These are phyloP conservation scores for Xestoiulus laeticollis DNA, from an alignment of 2,888 invertebrate genomes.

Conservation along the genomic window DNA sequence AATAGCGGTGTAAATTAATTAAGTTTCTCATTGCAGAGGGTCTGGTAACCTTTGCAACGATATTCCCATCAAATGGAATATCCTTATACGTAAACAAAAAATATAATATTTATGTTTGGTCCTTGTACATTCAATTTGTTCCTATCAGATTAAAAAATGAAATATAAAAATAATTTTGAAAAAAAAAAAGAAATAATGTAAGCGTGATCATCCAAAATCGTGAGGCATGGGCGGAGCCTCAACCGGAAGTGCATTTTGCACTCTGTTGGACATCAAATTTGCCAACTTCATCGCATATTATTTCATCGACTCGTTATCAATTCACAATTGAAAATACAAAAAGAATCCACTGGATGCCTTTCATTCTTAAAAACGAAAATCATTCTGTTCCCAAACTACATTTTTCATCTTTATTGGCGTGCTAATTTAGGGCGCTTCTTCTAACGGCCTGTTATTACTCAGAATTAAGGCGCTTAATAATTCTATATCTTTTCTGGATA, in stretches of 20 bases:
- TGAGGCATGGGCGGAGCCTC: not conserved
- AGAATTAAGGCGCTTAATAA: not conserved
- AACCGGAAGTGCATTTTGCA: not conserved
- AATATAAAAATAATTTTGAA: too few relatives aligned
- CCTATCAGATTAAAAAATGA: too few relatives aligned
- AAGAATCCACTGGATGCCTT: not conserved
- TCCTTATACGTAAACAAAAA: too few relatives aligned
- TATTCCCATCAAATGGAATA: too few relatives aligned
- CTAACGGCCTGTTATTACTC: not conserved
- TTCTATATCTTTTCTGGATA: not conserved
- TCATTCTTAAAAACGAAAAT: not conserved
- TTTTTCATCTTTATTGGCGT: not conserved
- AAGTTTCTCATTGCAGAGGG: too few relatives aligned
- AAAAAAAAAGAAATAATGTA: too few relatives aligned
- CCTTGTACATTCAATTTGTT: too few relatives aligned
- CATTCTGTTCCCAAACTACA: not conserved
- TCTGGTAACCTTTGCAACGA: too few relatives aligned
- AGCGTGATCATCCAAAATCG: too few relatives aligned
- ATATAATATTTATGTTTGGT: too few relatives aligned
- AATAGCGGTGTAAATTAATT: too few relatives aligned
- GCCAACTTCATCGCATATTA: not conserved
- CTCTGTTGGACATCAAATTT: not conserved
- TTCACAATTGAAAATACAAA: not conserved
- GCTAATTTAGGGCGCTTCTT: not conserved
- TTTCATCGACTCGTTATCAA: not conserved